These are phyloP conservation scores for Cyanoramphus novaezelandiae DNA, from an alignment of 2,113 vertebrate genomes.

Conservation along the genomic window DNA sequence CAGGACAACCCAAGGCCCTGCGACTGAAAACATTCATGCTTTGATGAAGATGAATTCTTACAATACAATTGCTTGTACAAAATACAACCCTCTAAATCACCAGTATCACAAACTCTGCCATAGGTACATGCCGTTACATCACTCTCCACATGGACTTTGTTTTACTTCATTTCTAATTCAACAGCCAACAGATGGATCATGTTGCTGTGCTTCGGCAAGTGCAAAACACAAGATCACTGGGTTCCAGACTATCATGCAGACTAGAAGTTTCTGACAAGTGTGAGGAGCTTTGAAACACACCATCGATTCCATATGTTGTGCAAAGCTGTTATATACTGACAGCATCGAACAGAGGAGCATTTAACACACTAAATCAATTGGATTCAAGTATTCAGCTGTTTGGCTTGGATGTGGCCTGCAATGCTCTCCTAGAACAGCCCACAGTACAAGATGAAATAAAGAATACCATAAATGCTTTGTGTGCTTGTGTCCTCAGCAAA, in stretches of 20 bases:
- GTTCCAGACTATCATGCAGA: not conserved
- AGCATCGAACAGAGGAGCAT: rapidly evolving
- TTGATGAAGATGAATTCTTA: not conserved
- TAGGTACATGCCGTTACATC: not conserved
- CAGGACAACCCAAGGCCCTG: not conserved
- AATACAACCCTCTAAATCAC: not conserved
- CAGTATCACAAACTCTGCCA: not conserved
- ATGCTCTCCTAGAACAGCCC: not conserved
- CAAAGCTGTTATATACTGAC: not conserved
- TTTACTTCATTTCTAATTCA: not conserved
- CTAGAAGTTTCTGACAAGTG: constrained; percentile 16
- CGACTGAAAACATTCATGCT: not conserved
- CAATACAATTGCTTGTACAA: not conserved
- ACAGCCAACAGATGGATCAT: constrained; percentile 17
- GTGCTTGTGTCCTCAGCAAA: not conserved
- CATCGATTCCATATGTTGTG: not conserved
- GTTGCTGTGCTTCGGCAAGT: not conserved
- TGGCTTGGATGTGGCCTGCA: not conserved
- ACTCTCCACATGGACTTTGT: not conserved
- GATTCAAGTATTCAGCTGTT: not conserved
- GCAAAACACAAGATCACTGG: not conserved
- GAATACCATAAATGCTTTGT: not conserved
- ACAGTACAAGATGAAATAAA: not conserved
- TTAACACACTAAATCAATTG: not conserved
- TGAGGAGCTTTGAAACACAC: constrained; percentile 16